Percentiles rank a stretch among this genome's conserved stretches.
Conservation (phyloP, 2,113 vertebrate species). For the Lasiurus borealis region DNA sequence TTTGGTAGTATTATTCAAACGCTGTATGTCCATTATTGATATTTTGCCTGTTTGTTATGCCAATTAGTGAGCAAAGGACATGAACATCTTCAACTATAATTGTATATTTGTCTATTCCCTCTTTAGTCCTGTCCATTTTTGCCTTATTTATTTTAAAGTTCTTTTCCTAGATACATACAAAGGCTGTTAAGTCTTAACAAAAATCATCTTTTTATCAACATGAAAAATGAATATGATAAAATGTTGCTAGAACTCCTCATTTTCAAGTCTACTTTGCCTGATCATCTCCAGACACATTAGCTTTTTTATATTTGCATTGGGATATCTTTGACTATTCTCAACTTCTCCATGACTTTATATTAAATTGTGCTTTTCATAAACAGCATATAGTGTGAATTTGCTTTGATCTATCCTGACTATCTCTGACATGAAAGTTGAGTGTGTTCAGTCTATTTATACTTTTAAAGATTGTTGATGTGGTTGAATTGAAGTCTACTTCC, state of each 20-base stretch:
- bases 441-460: background rate
- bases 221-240: background rate
- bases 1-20: background rate
- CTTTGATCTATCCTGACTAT: background rate
- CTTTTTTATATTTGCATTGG: background rate
- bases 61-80: background rate
- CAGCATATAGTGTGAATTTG: background rate
- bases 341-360: background rate
- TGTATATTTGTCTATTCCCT: background rate
- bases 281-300: background rate
- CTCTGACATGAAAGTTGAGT: slow-evolving; percentile 7
- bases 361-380: slow-evolving; percentile 3
- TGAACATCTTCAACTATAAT: background rate
- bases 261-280: background rate
- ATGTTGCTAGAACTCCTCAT: background rate
- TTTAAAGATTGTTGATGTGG: background rate
- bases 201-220: background rate
- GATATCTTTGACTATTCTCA: background rate
- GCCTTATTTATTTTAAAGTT: background rate
- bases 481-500: background rate
- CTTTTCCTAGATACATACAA: background rate
- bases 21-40: background rate
- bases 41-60: background rate
- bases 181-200: background rate
- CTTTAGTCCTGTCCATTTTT: background rate